Evolutionary conservation across 1,140 invertebrate species (phyloP).

Genomic region (Apis cerana): DNA sequence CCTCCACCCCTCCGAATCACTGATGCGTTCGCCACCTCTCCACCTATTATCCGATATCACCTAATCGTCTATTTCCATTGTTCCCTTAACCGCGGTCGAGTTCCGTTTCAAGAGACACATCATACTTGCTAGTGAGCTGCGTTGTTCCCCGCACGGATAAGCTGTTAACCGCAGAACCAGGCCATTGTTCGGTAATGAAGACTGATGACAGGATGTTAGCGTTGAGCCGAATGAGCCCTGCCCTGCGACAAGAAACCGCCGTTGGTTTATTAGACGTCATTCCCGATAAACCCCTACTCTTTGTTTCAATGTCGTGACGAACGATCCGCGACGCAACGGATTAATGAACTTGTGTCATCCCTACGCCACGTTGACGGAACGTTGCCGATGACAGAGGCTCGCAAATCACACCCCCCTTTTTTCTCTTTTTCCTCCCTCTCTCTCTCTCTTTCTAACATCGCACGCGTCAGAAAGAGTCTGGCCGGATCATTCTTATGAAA

Average conservation of each 20-base stretch:
- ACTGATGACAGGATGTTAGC: constrained; percentile 72
- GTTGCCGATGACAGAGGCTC: constrained; percentile 21
- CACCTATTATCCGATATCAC: constrained; percentile 64
- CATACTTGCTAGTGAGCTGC: constrained; percentile 54
- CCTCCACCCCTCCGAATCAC: constrained; percentile 45
- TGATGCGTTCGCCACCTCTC: constrained; percentile 56
- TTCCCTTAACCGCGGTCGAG: constrained; percentile 65
- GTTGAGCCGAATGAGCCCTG: constrained; percentile 65
- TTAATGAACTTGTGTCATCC: constrained; percentile 71
- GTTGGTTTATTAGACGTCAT: constrained; percentile 76
- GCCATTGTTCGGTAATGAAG: constrained; percentile 74
- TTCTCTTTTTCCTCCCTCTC: neutral
- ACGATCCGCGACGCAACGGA: constrained; percentile 65
- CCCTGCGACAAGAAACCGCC: constrained; percentile 70
- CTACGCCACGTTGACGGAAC: constrained; percentile 22
- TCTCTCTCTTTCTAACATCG: neutral
- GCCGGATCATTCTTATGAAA: neutral
- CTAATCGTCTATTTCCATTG: constrained; percentile 65
- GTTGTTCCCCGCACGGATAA: constrained; percentile 66
- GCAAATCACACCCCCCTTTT: neutral
- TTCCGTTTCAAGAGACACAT: constrained; percentile 66
- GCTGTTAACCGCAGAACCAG: constrained; percentile 66
- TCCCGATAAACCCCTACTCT: constrained; percentile 71
- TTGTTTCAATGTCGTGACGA: constrained; percentile 70
- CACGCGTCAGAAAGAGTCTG: neutral